Evolutionary conservation across 2,113 vertebrate genomes (phyloP), one percentile per base, ranked within the genome.

Genomic region (Phoxinus phoxinus): DNA sequence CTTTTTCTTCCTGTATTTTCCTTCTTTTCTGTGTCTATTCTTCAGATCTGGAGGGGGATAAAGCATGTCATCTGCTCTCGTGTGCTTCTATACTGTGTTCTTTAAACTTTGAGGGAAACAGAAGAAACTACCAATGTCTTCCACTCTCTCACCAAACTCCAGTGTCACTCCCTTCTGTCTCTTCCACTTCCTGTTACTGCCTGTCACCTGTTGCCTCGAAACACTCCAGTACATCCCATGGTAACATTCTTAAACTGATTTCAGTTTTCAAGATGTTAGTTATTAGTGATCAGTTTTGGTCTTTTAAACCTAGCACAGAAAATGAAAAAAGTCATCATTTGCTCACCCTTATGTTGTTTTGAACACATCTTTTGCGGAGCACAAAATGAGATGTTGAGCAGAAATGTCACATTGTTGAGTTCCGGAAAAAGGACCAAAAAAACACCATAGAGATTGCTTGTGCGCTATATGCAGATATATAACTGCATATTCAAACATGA

Each of bases 1-100:
- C 51, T 12, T 82, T 77, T n/a, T 76, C 19, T 21, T 46, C 32
- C 83, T 77, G 6, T 67, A 84, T 53, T 21, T 69, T 84, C 73
- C 27, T 58, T 74, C 32, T 7, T 74, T 86, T 74, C 76, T 91
- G 71, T 85, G 84, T 19, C 85, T 65, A 87, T 86, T 89, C 85
- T 88, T 74, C 65, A 94, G 94, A 93, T 94, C 94, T 90, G 91
- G 92, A 27, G 92, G 94, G 46, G 94, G 90, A 69, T 95, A 90
- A 93, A 32, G 63, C 19, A 51, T 84, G 56, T 71, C 86, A 78
- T 89, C 67, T 58, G 88, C 89, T 91, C 83, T 90, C 87, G 87
- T 88, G 87, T 92, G 90, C 91, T 92, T 90, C 87, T 89, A 78
- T 91, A 86, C 90, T 91, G 89, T 91, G 89, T 90, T 87, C 89